Percentiles rank a stretch among this genome's conserved stretches.
These are phyloP conservation scores for Calephelis nemesis DNA, from an alignment of 1,140 invertebrate species.

Conservation along the genomic window DNA sequence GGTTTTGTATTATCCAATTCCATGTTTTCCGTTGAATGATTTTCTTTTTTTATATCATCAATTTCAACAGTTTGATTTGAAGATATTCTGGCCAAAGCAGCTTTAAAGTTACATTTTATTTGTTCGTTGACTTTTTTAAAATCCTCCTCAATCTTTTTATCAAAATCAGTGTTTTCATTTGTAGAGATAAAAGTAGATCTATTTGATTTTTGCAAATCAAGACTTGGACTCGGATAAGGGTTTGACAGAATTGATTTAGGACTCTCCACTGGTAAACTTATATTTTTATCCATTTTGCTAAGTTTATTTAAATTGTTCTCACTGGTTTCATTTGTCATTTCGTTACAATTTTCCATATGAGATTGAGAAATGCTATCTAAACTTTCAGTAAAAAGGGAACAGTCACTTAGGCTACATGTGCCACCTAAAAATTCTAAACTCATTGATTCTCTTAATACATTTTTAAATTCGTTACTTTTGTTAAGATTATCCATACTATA, in stretches of 20 bases:
- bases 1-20: background rate
- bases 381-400: conserved; percentile 53
- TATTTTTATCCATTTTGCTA: conserved; percentile 15
- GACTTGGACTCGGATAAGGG: conserved; percentile 50
- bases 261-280: conserved; percentile 46
- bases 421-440: conserved; percentile 57
- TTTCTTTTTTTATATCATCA: conserved; percentile 11
- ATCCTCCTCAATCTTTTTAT: conserved; percentile 52
- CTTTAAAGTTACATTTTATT: conserved; percentile 60
- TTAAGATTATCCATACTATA: conserved; percentile 66
- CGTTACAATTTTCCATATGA: conserved; percentile 45
- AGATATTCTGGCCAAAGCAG: conserved; percentile 59
- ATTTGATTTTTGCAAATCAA: conserved; percentile 16
- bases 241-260: conserved; percentile 53
- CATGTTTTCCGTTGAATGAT: conserved; percentile 18
- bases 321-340: conserved; percentile 29
- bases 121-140: conserved; percentile 62
- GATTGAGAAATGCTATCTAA: conserved; percentile 59
- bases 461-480: conserved; percentile 46
- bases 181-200: background rate
- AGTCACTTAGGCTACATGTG: conserved; percentile 44
- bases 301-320: background rate
- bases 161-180: conserved; percentile 5
- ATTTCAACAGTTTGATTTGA: conserved; percentile 31
- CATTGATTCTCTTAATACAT: conserved; percentile 60